Conservation (phyloP, 2,888 invertebrate species). For the Noctua janthina region DNA sequence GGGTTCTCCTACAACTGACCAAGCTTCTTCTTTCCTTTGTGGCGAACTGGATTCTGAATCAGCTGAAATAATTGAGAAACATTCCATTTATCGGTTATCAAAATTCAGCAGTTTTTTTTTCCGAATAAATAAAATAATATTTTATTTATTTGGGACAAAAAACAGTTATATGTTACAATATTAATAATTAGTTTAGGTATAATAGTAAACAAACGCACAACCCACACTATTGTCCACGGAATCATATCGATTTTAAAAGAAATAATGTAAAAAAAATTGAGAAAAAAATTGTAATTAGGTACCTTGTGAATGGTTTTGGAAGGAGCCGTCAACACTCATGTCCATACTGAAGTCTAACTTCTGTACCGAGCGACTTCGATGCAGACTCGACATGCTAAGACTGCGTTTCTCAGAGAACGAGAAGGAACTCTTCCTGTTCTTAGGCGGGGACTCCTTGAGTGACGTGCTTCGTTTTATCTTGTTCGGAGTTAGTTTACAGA, state of each 20-base stretch:
- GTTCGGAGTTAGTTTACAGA: constrained; percentile 81
- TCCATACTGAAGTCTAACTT: constrained; percentile 89
- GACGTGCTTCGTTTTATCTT: constrained; percentile 83
- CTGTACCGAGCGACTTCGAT: constrained; percentile 87
- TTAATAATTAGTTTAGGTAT: too few relatives aligned
- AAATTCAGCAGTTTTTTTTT: background rate
- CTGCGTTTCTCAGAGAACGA: constrained; percentile 84
- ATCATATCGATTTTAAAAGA: too few relatives aligned
- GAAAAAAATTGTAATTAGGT: constrained; percentile 8
- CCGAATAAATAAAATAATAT: too few relatives aligned
- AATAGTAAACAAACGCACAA: too few relatives aligned
- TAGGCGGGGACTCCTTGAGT: constrained; percentile 83
- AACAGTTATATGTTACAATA: too few relatives aligned
- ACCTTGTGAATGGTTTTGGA: constrained; percentile 84
- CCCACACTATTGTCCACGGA: too few relatives aligned
- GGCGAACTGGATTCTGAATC: constrained; percentile 77
- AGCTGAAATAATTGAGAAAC: constrained; percentile 69
- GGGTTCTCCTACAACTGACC: constrained; percentile 81
- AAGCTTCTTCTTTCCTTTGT: constrained; percentile 70
- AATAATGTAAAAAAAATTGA: background rate
- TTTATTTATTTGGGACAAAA: too few relatives aligned
- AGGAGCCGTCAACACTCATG: constrained; percentile 88
- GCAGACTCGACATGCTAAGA: constrained; percentile 84
- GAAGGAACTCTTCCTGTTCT: constrained; percentile 77
- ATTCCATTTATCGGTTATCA: constrained; percentile 3